phyloP scores from a whole-genome alignment of 2,113 vertebrate genomes.

The Phylloscopus trochilus region DNA sequence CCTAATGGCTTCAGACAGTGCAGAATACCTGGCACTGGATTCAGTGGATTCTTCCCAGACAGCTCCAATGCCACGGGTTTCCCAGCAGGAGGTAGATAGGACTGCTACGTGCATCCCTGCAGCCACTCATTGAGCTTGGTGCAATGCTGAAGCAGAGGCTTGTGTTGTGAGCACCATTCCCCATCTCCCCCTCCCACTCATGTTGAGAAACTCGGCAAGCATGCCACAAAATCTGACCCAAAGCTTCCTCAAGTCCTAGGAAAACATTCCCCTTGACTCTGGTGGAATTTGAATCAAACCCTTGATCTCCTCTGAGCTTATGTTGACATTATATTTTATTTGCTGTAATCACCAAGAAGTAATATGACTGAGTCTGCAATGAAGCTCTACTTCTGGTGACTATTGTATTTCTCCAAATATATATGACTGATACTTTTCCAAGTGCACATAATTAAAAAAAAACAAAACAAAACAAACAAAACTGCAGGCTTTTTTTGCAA shows the following conservation, averaged over 20 bases:
- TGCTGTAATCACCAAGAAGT: not conserved
- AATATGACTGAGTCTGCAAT: not conserved
- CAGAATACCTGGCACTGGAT: fast-evolving
- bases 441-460: not conserved
- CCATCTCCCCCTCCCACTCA: not conserved
- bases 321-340: not conserved
- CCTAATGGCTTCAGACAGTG: not conserved
- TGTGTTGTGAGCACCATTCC: not conserved
- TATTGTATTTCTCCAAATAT: not conserved
- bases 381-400: not conserved
- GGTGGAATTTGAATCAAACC: not conserved
- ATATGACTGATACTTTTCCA: not conserved
- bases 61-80: not conserved
- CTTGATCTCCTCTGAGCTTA: not conserved
- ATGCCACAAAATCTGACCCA: not conserved
- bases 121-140: not conserved
- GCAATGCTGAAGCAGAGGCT: not conserved
- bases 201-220: fast-evolving
- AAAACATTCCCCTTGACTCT: not conserved
- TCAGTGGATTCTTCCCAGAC: not conserved
- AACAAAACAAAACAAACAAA: no score
- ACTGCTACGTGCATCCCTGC: fast-evolving
- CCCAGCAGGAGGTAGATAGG: not conserved
- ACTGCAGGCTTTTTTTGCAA: not conserved
- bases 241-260: not conserved